Evolutionary conservation across 1,140 invertebrate species (phyloP).

Genomic region (Drosophila nasuta): DNA sequence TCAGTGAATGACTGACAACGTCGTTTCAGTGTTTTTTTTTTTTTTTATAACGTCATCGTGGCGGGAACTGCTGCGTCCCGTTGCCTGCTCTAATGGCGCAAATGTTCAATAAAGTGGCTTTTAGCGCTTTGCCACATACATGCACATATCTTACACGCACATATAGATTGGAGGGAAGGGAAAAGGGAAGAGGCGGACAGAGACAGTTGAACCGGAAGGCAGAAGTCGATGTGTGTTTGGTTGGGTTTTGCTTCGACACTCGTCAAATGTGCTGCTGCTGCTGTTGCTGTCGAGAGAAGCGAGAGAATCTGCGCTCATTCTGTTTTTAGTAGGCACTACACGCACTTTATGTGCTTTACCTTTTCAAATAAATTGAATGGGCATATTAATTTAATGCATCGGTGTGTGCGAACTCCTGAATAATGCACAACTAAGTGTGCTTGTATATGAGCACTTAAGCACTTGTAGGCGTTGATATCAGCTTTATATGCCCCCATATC

Average conservation of each 20-base stretch:
- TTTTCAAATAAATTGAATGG: constrained; percentile 53
- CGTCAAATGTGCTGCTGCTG: constrained; percentile 21
- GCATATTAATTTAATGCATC: constrained; percentile 46
- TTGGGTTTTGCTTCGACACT: constrained; percentile 19
- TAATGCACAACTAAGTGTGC: constrained; percentile 22
- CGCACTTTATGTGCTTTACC: constrained; percentile 58
- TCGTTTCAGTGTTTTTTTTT: constrained; percentile 59
- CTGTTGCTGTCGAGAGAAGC: not conserved
- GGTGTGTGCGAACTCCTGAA: constrained; percentile 20
- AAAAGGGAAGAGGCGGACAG: not conserved
- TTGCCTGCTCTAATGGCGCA: constrained; percentile 72
- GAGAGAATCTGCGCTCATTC: constrained; percentile 58
- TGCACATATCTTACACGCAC: constrained; percentile 15
- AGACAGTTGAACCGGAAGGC: constrained; percentile 36
- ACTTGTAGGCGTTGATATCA: constrained; percentile 20
- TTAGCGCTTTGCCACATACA: constrained; percentile 59
- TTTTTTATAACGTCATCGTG: constrained; percentile 63
- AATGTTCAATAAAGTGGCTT: constrained; percentile 83
- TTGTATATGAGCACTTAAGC: constrained; percentile 7
- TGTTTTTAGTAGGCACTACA: constrained; percentile 57
- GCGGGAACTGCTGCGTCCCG: constrained; percentile 44
- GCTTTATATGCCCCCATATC: constrained; percentile 9
- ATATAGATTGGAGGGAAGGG: not conserved
- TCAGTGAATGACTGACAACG: constrained; percentile 68
- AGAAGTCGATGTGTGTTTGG: constrained; percentile 41